Evolutionary conservation across 2,888 invertebrate genomes (phyloP), one percentile per base, ranked within the genome.

Genomic region (Tinea trinotella): DNA sequence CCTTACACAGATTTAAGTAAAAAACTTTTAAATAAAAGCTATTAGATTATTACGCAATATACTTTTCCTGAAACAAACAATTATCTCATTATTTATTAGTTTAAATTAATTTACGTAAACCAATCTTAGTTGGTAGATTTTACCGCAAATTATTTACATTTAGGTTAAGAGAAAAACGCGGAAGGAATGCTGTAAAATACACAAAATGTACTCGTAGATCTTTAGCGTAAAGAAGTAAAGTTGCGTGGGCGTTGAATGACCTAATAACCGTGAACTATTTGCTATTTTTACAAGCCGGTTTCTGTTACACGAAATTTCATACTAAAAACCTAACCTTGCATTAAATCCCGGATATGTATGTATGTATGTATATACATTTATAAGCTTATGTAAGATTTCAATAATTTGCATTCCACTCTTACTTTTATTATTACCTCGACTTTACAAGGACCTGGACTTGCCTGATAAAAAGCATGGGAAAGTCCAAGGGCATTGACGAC

Each of bases 211-310:
- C 24, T 15, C 30, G 30, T 30, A 30, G 30, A 30, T 30, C 30
- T 30, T 30, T 15, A 15, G 40, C 13, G 12, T 40, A 13, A n/a
- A 40, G 40, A 2, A 12, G 40, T 13, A 13, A 6, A 12, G 5
- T 24, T 24, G 40, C 13, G 40, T 40, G 13, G 40, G 40, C 13
- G 40, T 40, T 12, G 40, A 40, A 40, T 40, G 40, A 40, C 40
- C 40, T 40, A 12, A 40, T 13, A 40, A 40, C 40, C 40, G n/a
- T 40, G 40, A 40, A 40, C 40, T 40, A 40, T 40, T 15, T 40
- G 12, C 13, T 40, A 40, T 40, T 40, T 40, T 40, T 40, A 40
- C 13, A 2, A 13, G 7, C 2, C 7, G 5, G 40, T 13, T 40
- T 13, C 40, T 15, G 13, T 40, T 40, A 40, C 6, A 7, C n/a